Evolutionary conservation across 1,140 invertebrate genomes (phyloP).

Genomic region (Drosophila malerkotliana): DNA sequence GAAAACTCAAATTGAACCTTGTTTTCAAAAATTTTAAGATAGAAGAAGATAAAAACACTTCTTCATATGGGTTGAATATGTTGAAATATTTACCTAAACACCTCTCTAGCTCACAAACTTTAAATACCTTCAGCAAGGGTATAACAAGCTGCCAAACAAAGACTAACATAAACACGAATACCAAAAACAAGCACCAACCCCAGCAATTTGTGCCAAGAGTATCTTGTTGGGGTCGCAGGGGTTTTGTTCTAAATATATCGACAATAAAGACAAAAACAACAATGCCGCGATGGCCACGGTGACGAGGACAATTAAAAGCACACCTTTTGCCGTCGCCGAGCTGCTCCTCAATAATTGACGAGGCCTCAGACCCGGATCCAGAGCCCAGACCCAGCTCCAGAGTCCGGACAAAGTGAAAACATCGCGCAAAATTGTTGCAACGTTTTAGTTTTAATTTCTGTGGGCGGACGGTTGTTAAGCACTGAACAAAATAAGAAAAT

Average conservation of each 20-base stretch:
- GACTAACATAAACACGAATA: slow-evolving; percentile 40
- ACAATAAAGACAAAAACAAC: slow-evolving; percentile 26
- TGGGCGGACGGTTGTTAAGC: slow-evolving; percentile 3
- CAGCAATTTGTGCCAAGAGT: slow-evolving; percentile 66
- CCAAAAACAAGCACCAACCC: slow-evolving; percentile 37
- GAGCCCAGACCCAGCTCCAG: background rate
- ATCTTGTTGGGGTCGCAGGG: slow-evolving; percentile 37
- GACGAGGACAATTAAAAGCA: slow-evolving; percentile 76
- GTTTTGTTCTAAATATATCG: slow-evolving; percentile 69
- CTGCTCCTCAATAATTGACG: slow-evolving; percentile 75
- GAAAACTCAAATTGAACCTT: too few species aligned
- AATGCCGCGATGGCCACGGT: slow-evolving; percentile 29
- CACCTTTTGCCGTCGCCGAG: slow-evolving; percentile 69
- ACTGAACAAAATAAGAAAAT: background rate
- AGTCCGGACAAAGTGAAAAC: slow-evolving; percentile 56
- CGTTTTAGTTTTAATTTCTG: slow-evolving; percentile 72
- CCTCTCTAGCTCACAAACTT: background rate
- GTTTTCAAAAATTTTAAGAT: too few species aligned
- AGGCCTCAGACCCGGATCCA: slow-evolving; percentile 29
- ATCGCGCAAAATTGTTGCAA: slow-evolving; percentile 69
- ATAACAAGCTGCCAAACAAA: slow-evolving; percentile 67
- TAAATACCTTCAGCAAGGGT: background rate
- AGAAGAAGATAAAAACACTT: too few species aligned
- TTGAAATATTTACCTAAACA: too few species aligned
- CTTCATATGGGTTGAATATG: too few species aligned